These are phyloP conservation scores for Labeo rohita DNA, from an alignment of 2,113 vertebrate species.

Conservation along the genomic window DNA sequence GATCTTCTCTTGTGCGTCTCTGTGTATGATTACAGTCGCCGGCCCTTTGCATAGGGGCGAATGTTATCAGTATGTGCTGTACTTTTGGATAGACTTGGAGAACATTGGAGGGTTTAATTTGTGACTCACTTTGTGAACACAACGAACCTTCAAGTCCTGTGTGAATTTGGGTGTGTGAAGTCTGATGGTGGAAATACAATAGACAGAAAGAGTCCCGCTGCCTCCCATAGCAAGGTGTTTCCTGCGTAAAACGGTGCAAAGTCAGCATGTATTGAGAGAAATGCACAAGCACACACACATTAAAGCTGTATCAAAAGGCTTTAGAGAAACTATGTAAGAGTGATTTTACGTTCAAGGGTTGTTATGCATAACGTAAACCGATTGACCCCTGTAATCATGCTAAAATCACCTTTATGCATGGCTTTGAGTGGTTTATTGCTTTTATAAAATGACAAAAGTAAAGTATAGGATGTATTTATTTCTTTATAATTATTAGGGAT, in stretches of 20 bases:
- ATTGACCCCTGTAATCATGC: neutral
- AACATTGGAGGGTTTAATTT: neutral
- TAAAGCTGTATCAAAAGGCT: neutral
- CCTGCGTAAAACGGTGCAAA: constrained; percentile 64
- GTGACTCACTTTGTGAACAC: neutral
- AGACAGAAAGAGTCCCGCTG: constrained; percentile 54
- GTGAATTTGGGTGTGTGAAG: constrained; percentile 15
- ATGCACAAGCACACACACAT: constrained; percentile 20
- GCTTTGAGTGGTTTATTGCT: neutral
- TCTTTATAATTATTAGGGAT: neutral
- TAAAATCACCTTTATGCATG: constrained; percentile 2
- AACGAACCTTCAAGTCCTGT: neutral
- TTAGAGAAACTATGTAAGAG: neutral
- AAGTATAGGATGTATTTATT: neutral
- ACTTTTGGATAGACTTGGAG: neutral
- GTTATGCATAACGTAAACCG: too few species aligned
- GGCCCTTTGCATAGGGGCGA: neutral
- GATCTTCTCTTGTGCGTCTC: neutral
- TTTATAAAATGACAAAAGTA: neutral
- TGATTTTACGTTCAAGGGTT: neutral
- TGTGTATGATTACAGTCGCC: constrained; percentile 11
- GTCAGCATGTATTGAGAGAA: constrained; percentile 57
- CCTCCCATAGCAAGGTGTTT: constrained; percentile 71
- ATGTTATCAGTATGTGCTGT: constrained; percentile 12
- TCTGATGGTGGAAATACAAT: constrained; percentile 62